phyloP scores from a whole-genome alignment of 2,888 invertebrate species.

The Odontothrips loti region DNA sequence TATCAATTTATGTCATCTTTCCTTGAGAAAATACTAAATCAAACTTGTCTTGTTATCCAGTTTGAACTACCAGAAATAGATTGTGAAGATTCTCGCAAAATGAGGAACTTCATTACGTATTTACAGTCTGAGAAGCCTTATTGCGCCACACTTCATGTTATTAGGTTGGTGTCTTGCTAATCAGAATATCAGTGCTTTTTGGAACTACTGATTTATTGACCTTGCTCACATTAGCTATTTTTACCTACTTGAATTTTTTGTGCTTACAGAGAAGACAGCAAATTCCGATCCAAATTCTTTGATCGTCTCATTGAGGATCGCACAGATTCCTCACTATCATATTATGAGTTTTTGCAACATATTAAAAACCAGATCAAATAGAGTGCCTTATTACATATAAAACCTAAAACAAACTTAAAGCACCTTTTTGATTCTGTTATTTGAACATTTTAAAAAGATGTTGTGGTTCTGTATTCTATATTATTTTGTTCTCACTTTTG shows the following conservation, averaged over 20 bases:
- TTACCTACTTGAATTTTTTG: slow-evolving; percentile 31
- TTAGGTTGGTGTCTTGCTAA: slow-evolving; percentile 59
- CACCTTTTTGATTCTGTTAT: neutral
- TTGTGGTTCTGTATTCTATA: neutral
- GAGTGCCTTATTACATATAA: slow-evolving; percentile 37
- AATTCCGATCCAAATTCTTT: slow-evolving; percentile 72
- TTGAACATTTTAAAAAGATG: neutral
- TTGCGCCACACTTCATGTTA: slow-evolving; percentile 69
- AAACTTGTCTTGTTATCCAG: slow-evolving; percentile 46
- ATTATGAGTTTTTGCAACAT: slow-evolving; percentile 97
- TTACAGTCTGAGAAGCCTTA: slow-evolving; percentile 83
- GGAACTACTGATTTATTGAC: too few relatives aligned
- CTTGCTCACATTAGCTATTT: slow-evolving; percentile 20
- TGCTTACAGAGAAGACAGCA: slow-evolving; percentile 81
- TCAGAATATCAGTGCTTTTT: slow-evolving; percentile 26
- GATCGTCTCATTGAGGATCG: slow-evolving; percentile 91
- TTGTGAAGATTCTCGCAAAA: slow-evolving; percentile 65
- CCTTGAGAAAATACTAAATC: neutral
- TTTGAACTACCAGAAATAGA: slow-evolving; percentile 72
- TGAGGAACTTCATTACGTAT: slow-evolving; percentile 74
- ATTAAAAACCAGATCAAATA: slow-evolving; percentile 85
- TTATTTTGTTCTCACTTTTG: neutral
- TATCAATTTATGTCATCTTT: neutral
- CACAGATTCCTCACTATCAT: slow-evolving; percentile 88
- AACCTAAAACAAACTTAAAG: neutral